These are phyloP conservation scores for Oceanodroma leucorhoa DNA, from an alignment of 2,797 vertebrate genomes.

Conservation along the genomic window DNA sequence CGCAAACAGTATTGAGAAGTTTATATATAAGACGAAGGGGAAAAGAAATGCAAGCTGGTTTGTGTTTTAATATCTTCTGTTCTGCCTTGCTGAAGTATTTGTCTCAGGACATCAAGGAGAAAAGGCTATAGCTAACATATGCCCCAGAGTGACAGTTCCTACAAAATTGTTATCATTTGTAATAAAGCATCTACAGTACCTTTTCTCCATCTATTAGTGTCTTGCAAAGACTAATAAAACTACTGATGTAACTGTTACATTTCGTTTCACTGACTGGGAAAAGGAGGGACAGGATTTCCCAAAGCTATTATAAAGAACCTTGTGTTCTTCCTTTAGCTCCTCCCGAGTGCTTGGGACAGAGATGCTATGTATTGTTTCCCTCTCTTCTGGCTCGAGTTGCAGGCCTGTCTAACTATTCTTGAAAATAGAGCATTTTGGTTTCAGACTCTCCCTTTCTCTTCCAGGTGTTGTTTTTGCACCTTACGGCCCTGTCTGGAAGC, in stretches of 20 bases:
- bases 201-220: neutral
- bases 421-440: neutral
- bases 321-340: neutral
- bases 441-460: neutral
- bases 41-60: neutral
- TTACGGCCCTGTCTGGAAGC: slow-evolving; percentile 89
- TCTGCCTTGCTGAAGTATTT: neutral
- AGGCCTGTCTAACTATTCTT: neutral
- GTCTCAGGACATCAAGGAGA: neutral
- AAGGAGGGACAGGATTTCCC: neutral
- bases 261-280: neutral
- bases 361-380: neutral
- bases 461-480: slow-evolving; percentile 93
- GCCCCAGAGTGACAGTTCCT: neutral
- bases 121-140: neutral
- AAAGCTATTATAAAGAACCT: neutral
- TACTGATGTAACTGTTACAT: neutral
- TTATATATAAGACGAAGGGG: neutral
- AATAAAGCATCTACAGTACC: neutral
- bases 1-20: neutral
- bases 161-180: neutral
- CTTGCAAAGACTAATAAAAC: neutral
- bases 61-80: neutral
- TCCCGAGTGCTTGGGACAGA: neutral
- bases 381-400: neutral